phyloP scores from a whole-genome alignment of 2,888 invertebrate species.

The Cryptus viduatorius region DNA sequence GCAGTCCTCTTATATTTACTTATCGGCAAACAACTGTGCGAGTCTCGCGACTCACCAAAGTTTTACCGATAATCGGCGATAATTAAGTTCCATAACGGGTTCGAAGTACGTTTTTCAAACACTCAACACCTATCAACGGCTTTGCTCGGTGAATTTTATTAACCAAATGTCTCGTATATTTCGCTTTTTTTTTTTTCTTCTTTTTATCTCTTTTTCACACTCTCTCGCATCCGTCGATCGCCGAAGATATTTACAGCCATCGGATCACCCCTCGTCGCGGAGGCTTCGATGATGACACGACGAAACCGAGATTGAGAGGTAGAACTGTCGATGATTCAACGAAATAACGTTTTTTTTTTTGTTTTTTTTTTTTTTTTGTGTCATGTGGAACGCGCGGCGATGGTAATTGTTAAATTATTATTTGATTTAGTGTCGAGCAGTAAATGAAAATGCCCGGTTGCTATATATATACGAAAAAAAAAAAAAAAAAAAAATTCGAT shows the following conservation, averaged over 20 bases:
- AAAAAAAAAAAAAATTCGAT: constrained; percentile 29
- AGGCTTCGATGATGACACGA: constrained; percentile 31
- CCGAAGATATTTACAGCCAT: constrained; percentile 57
- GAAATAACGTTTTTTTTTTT: constrained; percentile 30
- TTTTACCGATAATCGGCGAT: constrained; percentile 15
- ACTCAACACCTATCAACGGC: neutral
- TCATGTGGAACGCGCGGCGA: constrained; percentile 25
- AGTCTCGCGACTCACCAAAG: constrained; percentile 12
- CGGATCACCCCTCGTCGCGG: constrained; percentile 41
- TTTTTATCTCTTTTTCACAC: neutral
- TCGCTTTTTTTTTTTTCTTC: constrained; percentile 2
- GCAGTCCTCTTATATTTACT: constrained; percentile 19
- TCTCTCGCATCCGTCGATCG: constrained; percentile 52
- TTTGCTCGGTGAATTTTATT: constrained; percentile 13
- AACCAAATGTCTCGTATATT: constrained; percentile 9
- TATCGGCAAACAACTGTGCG: neutral
- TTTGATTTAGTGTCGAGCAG: constrained; percentile 22
- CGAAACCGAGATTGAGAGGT: constrained; percentile 34
- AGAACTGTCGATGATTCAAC: constrained; percentile 4
- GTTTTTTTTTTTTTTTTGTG: neutral
- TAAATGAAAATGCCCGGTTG: constrained; percentile 20
- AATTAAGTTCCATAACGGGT: constrained; percentile 14
- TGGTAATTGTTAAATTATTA: constrained; percentile 27
- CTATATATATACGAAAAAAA: neutral
- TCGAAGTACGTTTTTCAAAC: neutral